Base-by-base conservation (phyloP, 2,113 vertebrate genomes). In the Odobenus rosmarus region DNA sequence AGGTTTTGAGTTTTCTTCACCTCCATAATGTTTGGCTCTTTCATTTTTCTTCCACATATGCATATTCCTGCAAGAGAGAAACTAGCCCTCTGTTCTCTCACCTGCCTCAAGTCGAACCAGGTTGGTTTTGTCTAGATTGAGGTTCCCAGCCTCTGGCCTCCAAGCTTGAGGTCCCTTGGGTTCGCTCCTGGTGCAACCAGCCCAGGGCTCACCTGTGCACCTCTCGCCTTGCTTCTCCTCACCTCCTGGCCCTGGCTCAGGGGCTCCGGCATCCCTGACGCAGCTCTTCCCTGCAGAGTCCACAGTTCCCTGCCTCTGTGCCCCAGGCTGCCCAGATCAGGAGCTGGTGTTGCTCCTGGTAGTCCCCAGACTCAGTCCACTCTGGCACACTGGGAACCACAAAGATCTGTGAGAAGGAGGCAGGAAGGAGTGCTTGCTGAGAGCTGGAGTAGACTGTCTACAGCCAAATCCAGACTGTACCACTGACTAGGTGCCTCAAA, bases 361-460 rank as follows among this genome's bases (percentile, higher is more conserved):
- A 5, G 61, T 18, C 42, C 21, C 3, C n/a, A 89, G 81, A 26
- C 79, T 21, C 0, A 21, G 31, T 59, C 7, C 3, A 33, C 19
- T 0, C 31, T 49, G 33, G 57, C n/a, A 57, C 71, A 2, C 12
- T 4, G 15, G 59, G 28, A 64, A 18, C 4, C 53, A 7, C 59
- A 72, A 5, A 31, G n/a, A 7, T 55, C 61, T 76, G 10, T 89
- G 79, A 8, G 16, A 13, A 55, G 2, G 15, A 21, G 42, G 28
- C n/a, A 62, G 46, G n/a, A n/a, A 62, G 42, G 33, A 12, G 36
- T 24, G 55, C 28, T 19, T 13, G 12, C 69, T 4, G 3, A 67
- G 33, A 0, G 0, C 39, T 12, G 19, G 33, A 3, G 16, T 14
- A 51, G 83, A 33, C 13, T 7, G 1, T 0, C 23, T 14, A 6